phyloP scores from a whole-genome alignment of 2,797 vertebrate species.

The Schizopygopsis pylzovi region DNA sequence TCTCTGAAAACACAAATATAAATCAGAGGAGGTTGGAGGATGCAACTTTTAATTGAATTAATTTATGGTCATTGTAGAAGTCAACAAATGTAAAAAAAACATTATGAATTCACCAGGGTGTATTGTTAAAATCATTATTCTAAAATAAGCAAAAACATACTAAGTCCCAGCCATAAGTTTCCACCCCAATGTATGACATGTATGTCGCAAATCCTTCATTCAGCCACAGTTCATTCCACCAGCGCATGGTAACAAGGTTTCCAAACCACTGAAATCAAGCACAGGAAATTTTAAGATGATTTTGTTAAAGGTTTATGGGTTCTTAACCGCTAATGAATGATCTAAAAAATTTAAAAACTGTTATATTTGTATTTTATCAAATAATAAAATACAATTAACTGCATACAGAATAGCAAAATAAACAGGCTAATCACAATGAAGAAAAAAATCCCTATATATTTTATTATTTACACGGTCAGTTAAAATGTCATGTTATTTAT shows the following conservation, averaged over 20 bases:
- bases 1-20: conserved; percentile 62
- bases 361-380: too few species aligned
- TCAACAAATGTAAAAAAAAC: not conserved
- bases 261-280: conserved; percentile 80
- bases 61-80: not conserved
- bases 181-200: conserved; percentile 66
- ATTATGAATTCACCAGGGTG: not conserved
- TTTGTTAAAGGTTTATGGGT: not conserved
- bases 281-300: not conserved
- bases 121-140: not conserved
- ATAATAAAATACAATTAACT: not conserved
- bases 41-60: too few species aligned
- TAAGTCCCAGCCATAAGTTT: conserved; percentile 64
- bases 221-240: conserved; percentile 84
- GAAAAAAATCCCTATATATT: not conserved
- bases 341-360: not conserved
- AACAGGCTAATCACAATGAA: not conserved
- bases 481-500: too few species aligned
- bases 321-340: not conserved
- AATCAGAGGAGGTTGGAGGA: not conserved
- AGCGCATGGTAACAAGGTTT: conserved; percentile 82
- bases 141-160: conserved; percentile 62
- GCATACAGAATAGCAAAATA: not conserved
- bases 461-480: too few species aligned
- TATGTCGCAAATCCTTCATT: conserved; percentile 81